Evolutionary conservation across 2,888 invertebrate species (phyloP), one percentile per base, ranked within the genome.

Genomic region (Noctua fimbriata): DNA sequence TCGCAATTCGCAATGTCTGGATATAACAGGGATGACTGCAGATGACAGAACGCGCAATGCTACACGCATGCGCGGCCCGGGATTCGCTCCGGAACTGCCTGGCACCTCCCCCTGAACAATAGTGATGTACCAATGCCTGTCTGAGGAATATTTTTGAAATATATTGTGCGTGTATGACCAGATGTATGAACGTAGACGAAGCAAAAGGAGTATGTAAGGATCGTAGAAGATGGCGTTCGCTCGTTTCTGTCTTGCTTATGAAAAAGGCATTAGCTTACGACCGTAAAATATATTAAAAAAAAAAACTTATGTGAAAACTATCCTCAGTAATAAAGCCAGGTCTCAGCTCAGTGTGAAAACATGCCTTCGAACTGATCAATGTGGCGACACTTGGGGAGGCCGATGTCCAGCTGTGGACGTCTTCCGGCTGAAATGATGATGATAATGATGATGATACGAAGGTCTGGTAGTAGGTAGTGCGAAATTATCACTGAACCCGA

Each of bases 11-110:
- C 32, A 65, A 28, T 72, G 83, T 75, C 78, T 81, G 67, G 73
- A 24, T 69, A 18, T 18, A 79, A 52, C 60, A 66, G 70, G 73
- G 71, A 76, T 70, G 47, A n/a, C 78, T 88, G 82, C 82, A 88
- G 88, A 80, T 90, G 90, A 89, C 89, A 91, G 88, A 83, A 81
- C 73, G 85, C 83, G 90, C 87, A 85, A 78, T 60, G 66, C 16
- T 81, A 28, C 4, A 90, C 94, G 94, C 94, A 91, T 93, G 94
- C 93, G 94, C 89, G 90, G 83, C 91, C 93, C 91, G 91, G 92
- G 90, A 85, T 88, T 86, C 86, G 86, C 89, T 90, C 91, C 89
- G 91, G 92, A 92, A 91, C 89, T 79, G 89, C 89, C 84, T 88
- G 89, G 85, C 81, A 88, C 89, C 89, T 82, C 91, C 90, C 86